These are phyloP conservation scores for Drosophila fulvimacula DNA, from an alignment of 2,888 invertebrate genomes.

Conservation along the genomic window DNA sequence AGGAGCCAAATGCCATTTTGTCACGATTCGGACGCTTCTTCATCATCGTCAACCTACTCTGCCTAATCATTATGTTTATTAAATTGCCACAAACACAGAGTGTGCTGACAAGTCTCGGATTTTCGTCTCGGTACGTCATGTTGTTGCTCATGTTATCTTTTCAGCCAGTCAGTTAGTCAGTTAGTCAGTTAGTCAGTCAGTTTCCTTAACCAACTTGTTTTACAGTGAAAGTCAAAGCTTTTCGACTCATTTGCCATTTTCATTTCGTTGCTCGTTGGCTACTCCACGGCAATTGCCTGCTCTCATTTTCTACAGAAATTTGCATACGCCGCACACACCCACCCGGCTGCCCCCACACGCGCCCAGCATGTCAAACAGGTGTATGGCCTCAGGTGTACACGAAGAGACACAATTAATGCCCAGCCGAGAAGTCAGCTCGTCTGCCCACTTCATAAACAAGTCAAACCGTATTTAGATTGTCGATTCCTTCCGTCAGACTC, in stretches of 20 bases:
- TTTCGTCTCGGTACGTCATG: conserved; percentile 58
- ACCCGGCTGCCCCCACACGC: conserved; percentile 8
- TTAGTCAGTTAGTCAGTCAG: conserved; percentile 2
- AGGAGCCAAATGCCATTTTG: conserved; percentile 77
- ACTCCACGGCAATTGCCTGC: conserved; percentile 12
- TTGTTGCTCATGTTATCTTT: conserved; percentile 41
- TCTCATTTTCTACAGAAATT: conserved; percentile 45
- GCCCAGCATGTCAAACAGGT: conserved; percentile 23
- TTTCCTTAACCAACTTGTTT: background rate
- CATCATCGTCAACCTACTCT: conserved; percentile 43
- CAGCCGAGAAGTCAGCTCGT: conserved; percentile 51
- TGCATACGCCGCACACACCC: conserved; percentile 55
- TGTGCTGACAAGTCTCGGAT: conserved; percentile 32
- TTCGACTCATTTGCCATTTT: conserved; percentile 37
- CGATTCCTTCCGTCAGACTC: background rate
- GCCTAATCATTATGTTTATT: conserved; percentile 67
- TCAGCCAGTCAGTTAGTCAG: conserved; percentile 9
- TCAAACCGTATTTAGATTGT: conserved; percentile 7
- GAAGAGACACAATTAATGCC: conserved; percentile 27
- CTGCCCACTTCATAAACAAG: conserved; percentile 9
- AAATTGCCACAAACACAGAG: conserved; percentile 59
- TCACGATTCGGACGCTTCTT: conserved; percentile 70
- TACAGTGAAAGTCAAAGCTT: conserved; percentile 46
- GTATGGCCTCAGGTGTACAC: conserved; percentile 40
- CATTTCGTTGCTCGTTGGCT: background rate